A percentile compares a stretch with the other conserved stretches of the same genome.
phyloP scores from a whole-genome alignment of 2,888 invertebrate species.

The Erebia aethiops region DNA sequence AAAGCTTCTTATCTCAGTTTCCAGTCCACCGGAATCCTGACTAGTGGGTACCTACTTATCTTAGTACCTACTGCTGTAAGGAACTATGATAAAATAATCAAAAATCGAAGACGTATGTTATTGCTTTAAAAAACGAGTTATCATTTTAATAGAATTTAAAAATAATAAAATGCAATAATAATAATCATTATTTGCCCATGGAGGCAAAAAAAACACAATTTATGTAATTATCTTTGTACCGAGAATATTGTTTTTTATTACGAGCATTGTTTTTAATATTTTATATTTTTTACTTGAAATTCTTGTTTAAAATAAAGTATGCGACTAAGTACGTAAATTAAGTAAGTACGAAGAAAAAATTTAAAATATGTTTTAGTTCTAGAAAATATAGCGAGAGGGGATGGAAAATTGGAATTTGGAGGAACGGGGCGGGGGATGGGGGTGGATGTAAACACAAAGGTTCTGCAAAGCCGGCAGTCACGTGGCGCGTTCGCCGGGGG shows the following conservation, averaged over 20 bases:
- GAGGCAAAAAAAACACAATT: too few relatives aligned
- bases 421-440: slow-evolving; percentile 49
- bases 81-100: background rate
- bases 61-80: slow-evolving; percentile 7
- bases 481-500: slow-evolving; percentile 80
- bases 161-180: too few relatives aligned
- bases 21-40: slow-evolving; percentile 52
- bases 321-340: too few relatives aligned
- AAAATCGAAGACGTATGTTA: too few relatives aligned
- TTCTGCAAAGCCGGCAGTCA: slow-evolving; percentile 75
- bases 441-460: slow-evolving; percentile 78
- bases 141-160: too few relatives aligned
- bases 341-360: background rate
- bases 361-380: slow-evolving; percentile 23
- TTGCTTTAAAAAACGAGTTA: too few relatives aligned
- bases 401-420: slow-evolving; percentile 47
- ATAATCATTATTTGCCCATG: too few relatives aligned
- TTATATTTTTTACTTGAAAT: background rate
- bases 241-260: too few relatives aligned
- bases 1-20: slow-evolving; percentile 74
- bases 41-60: background rate
- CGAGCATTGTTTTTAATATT: too few relatives aligned
- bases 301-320: too few relatives aligned
- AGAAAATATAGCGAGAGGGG: slow-evolving; percentile 48
- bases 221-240: too few relatives aligned